Percentiles rank a stretch among this genome's conserved stretches.
These are phyloP conservation scores for Zaprionus tsacasi DNA, from an alignment of 1,140 invertebrate species.

Conservation along the genomic window DNA sequence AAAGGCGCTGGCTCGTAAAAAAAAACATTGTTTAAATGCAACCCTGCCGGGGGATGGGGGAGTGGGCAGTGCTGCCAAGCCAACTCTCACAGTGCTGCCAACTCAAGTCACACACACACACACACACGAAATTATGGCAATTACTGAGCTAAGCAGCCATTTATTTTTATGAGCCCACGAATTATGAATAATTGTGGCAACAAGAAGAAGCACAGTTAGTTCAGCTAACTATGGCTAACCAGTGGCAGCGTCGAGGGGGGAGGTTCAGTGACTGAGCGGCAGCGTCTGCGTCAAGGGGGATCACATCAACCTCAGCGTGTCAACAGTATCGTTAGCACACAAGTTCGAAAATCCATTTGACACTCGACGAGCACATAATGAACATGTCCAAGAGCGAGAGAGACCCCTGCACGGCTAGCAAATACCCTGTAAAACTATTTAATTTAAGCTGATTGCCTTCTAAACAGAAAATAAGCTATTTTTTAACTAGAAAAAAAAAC, in stretches of 20 bases:
- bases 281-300: too few species aligned
- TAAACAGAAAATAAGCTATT: too few species aligned
- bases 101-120: slow-evolving; percentile 71
- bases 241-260: too few species aligned
- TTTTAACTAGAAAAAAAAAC: too few species aligned
- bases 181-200: slow-evolving; percentile 77
- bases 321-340: slow-evolving; percentile 47
- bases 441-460: too few species aligned
- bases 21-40: slow-evolving; percentile 43
- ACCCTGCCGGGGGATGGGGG: slow-evolving; percentile 16
- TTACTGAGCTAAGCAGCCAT: slow-evolving; percentile 77
- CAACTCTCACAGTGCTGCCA: slow-evolving; percentile 19
- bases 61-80: background rate
- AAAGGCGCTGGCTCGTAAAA: slow-evolving; percentile 24
- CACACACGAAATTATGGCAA: slow-evolving; percentile 81
- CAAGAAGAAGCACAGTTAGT: slow-evolving; percentile 33
- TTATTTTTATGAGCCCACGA: slow-evolving; percentile 82
- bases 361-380: slow-evolving; percentile 61
- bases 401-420: background rate
- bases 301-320: slow-evolving; percentile 21
- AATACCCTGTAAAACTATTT: slow-evolving; percentile 5
- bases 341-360: slow-evolving; percentile 69
- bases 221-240: slow-evolving; percentile 9
- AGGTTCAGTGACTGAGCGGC: background rate
- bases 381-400: slow-evolving; percentile 23